These are phyloP conservation scores for Metaphire vulgaris DNA, from an alignment of 1,140 invertebrate species.

Conservation along the genomic window DNA sequence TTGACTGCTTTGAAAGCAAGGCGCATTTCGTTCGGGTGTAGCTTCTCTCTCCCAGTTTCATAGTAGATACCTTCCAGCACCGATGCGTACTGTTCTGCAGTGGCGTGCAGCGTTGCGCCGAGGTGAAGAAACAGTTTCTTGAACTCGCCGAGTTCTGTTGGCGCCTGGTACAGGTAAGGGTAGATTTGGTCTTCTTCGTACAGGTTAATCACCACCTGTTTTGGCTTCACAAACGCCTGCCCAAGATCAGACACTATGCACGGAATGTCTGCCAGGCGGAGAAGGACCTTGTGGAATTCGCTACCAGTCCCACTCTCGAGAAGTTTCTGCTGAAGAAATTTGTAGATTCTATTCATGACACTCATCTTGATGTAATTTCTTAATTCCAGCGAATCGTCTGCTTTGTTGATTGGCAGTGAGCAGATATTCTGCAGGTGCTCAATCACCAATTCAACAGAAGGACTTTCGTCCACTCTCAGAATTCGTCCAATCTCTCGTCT, in stretches of 20 bases:
- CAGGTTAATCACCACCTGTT: slow-evolving; percentile 32
- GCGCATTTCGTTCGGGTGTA: slow-evolving; percentile 36
- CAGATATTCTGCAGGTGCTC: slow-evolving; percentile 23
- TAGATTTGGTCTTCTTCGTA: slow-evolving; percentile 33
- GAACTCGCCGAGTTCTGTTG: slow-evolving; percentile 32
- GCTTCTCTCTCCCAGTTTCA: slow-evolving; percentile 26
- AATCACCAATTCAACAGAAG: slow-evolving; percentile 23
- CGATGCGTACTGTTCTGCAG: slow-evolving; percentile 32
- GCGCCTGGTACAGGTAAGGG: slow-evolving; percentile 34
- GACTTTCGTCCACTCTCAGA: slow-evolving; percentile 10
- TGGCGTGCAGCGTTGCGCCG: slow-evolving; percentile 31
- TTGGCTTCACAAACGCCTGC: slow-evolving; percentile 32
- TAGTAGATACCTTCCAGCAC: slow-evolving; percentile 29
- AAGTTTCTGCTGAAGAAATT: slow-evolving; percentile 20
- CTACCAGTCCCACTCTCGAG: background rate
- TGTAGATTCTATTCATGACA: slow-evolving; percentile 26
- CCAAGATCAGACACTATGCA: slow-evolving; percentile 27
- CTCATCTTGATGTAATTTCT: slow-evolving; percentile 20
- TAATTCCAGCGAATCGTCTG: slow-evolving; percentile 16
- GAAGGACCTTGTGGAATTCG: slow-evolving; percentile 10
- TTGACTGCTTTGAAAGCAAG: slow-evolving; percentile 33
- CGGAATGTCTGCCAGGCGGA: background rate
- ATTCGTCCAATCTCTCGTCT: background rate
- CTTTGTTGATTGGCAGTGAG: background rate
- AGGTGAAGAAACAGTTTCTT: slow-evolving; percentile 35